Evolutionary conservation across 2,797 vertebrate species (phyloP), one percentile per base, ranked within the genome.

Genomic region (Enteromius viviparus): DNA sequence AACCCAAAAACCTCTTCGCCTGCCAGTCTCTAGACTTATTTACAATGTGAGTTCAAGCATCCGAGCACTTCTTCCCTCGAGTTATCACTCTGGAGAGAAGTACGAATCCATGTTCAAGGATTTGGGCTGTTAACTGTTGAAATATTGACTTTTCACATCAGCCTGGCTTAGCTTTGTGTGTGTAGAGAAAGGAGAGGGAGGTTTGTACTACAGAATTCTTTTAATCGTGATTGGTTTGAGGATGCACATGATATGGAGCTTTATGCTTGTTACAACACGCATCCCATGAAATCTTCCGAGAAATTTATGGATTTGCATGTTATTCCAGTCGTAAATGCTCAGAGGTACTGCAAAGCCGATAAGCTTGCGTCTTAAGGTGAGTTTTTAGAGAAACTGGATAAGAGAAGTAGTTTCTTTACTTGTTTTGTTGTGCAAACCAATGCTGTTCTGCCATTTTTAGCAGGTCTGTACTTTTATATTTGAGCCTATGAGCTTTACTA

Each of bases 61-160:
- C 42, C 26, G 11, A 70, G 53, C 66, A 29, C 42, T 62, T 78
- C 10, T 78, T 55, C 76, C 75, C 76, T 83, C 15, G 19, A 55
- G 62, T 58, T 53, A 21, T 82, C 49, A 58, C 60, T 82, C 49
- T 78, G 15, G 32, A 71, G 65, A 64, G 29, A 51, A 84, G 90
- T 90, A 89, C 89, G 90, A 89, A 85, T 91, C 87, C 88, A 91
- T 90, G 90, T 90, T 85, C 87, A 87, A 89, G 60, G 82, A 51
- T 83, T 90, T 91, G 72, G 70, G 42, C 49, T 86, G 70, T 85
- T 88, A 89, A 84, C 75, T 81, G 65, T 83, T 85, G 72, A 88
- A 87, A 83, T 78, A 75, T 85, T 69, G 88, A 90, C 88, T 88
- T 88, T 82, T 87, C 87, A 82, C 88, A 80, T 80, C 80, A 32